A percentile compares a stretch with the other conserved stretches of the same genome.
These are phyloP conservation scores for Odontocerum albicorne DNA, from an alignment of 2,888 invertebrate species.

Conservation along the genomic window DNA sequence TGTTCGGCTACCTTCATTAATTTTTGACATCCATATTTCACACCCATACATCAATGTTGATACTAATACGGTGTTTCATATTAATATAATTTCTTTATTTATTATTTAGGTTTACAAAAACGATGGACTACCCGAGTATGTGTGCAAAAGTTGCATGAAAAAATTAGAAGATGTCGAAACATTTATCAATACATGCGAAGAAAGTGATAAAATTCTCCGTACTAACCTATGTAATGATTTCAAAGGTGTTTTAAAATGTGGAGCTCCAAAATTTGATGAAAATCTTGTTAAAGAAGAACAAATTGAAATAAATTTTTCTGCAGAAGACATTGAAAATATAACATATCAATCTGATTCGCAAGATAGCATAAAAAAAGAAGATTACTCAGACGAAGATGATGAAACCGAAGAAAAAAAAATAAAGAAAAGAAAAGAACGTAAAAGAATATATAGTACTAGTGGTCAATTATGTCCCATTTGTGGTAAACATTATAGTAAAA, in stretches of 20 bases:
- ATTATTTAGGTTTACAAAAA: constrained; percentile 17
- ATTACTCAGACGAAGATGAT: constrained; percentile 1
- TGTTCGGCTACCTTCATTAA: background rate
- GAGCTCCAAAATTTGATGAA: constrained; percentile 2
- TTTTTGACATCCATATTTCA: too few relatives aligned
- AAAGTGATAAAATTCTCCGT: constrained; percentile 13
- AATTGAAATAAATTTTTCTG: constrained; percentile 1
- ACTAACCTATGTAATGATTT: constrained; percentile 7
- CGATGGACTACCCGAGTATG: constrained; percentile 16
- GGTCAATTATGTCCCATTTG: constrained; percentile 12
- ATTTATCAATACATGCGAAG: constrained; percentile 19
- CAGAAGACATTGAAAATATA: constrained; percentile 1
- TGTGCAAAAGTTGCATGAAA: constrained; percentile 9
- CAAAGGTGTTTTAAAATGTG: background rate
- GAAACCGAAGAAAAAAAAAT: background rate
- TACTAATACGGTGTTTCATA: too few relatives aligned
- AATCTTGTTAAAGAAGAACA: constrained; percentile 11
- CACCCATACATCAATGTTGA: too few relatives aligned
- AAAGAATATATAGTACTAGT: background rate
- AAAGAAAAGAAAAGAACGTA: background rate
- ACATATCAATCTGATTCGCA: background rate
- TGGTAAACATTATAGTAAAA: constrained; percentile 7
- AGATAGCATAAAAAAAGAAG: background rate
- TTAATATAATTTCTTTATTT: constrained; percentile 5
- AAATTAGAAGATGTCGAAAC: constrained; percentile 8